Evolutionary conservation across 2,888 invertebrate species (phyloP).

Genomic region (Drosophila rellima): DNA sequence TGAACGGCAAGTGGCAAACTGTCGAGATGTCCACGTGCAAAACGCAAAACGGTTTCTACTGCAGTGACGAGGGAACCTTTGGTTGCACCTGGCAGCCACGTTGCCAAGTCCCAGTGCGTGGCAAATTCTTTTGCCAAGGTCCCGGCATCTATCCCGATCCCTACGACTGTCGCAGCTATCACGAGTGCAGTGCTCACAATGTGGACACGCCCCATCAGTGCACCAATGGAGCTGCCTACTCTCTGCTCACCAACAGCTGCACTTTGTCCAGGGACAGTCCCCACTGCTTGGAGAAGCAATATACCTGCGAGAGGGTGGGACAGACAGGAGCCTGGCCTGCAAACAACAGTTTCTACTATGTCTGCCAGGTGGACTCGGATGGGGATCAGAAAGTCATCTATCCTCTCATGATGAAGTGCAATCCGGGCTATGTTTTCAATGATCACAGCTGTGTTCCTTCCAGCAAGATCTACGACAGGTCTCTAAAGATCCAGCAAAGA

Average conservation of each 20-base stretch:
- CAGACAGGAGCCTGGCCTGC: constrained; percentile 73
- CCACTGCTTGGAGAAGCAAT: constrained; percentile 70
- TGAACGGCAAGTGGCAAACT: constrained; percentile 63
- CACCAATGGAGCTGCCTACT: constrained; percentile 71
- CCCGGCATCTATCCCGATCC: constrained; percentile 82
- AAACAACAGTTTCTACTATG: constrained; percentile 75
- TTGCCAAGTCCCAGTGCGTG: constrained; percentile 66
- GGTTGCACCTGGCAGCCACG: constrained; percentile 71
- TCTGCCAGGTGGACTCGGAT: constrained; percentile 64
- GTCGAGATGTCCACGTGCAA: constrained; percentile 61
- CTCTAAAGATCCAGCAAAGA: not conserved
- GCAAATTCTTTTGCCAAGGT: constrained; percentile 76
- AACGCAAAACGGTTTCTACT: constrained; percentile 65
- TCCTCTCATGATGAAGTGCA: constrained; percentile 79
- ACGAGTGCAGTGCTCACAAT: constrained; percentile 72
- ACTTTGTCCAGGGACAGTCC: constrained; percentile 54
- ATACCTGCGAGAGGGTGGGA: constrained; percentile 67
- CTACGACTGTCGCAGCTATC: constrained; percentile 82
- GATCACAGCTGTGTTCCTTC: constrained; percentile 50
- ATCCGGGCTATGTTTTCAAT: constrained; percentile 64
- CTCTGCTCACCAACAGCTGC: constrained; percentile 67
- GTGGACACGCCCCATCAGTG: constrained; percentile 65
- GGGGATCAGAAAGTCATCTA: constrained; percentile 47
- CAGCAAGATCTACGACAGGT: not conserved
- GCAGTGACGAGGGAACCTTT: constrained; percentile 66